Evolutionary conservation across 2,888 invertebrate genomes (phyloP).

Genomic region (Xestia xanthographa): DNA sequence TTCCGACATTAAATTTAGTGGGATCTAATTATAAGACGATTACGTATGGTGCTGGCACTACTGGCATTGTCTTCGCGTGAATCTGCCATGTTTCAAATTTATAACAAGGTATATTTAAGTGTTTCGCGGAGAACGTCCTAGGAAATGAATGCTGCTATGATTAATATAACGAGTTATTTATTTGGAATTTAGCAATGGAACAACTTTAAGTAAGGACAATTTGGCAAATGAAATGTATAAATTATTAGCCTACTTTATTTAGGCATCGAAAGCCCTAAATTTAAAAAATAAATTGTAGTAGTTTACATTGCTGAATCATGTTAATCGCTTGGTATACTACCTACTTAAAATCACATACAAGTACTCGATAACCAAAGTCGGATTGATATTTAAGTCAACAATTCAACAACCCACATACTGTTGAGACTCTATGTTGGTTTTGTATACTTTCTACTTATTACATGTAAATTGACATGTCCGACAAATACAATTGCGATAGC

Average conservation of each 20-base stretch:
- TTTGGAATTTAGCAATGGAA: neutral
- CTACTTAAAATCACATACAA: constrained; percentile 12
- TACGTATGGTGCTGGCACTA: constrained; percentile 54
- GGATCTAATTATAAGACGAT: constrained; percentile 56
- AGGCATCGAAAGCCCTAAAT: neutral
- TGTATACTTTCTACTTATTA: constrained; percentile 47
- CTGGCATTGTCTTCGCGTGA: constrained; percentile 55
- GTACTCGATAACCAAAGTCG: constrained; percentile 10
- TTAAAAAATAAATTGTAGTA: neutral
- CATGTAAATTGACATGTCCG: constrained; percentile 47
- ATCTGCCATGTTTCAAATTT: constrained; percentile 53
- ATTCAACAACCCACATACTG: constrained; percentile 16
- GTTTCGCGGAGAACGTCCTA: constrained; percentile 14
- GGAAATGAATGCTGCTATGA: constrained; percentile 19
- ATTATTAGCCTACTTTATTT: neutral
- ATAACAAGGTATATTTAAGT: constrained; percentile 24
- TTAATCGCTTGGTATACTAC: neutral
- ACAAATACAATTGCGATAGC: constrained; percentile 49
- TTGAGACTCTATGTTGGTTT: constrained; percentile 32
- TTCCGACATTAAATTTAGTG: constrained; percentile 47
- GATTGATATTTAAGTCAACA: constrained; percentile 36
- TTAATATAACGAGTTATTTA: neutral
- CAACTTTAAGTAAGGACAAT: neutral
- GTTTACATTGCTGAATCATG: neutral
- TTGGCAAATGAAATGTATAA: neutral